Conservation (phyloP, 2,797 vertebrate genomes). For the Labroides dimidiatus region DNA sequence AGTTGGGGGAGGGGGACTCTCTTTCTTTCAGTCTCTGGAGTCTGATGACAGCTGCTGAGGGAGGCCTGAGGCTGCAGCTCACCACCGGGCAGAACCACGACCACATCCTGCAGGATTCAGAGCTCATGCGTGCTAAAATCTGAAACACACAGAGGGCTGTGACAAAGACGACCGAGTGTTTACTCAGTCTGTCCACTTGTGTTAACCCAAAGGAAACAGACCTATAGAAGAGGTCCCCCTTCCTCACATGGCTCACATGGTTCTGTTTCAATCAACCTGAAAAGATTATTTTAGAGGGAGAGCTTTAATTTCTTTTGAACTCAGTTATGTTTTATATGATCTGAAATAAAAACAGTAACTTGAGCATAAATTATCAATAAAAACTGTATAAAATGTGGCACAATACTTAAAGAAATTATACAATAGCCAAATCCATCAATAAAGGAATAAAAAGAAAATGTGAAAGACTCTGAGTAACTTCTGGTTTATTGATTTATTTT, state of each 20-base stretch:
- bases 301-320: too few species aligned
- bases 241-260: too few species aligned
- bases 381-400: too few species aligned
- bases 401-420: too few species aligned
- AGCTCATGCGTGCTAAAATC: constrained; percentile 26
- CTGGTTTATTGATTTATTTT: too few species aligned
- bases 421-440: too few species aligned
- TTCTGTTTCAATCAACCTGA: background rate
- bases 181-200: constrained; percentile 71
- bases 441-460: too few species aligned
- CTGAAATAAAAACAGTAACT: too few species aligned
- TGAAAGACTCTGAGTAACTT: too few species aligned
- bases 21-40: constrained; percentile 65
- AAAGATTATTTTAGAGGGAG: background rate
- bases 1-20: constrained; percentile 75
- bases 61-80: constrained; percentile 69
- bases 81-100: constrained; percentile 41
- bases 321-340: too few species aligned
- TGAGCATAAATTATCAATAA: too few species aligned
- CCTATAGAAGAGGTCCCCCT: background rate
- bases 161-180: constrained; percentile 64
- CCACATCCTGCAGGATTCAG: constrained; percentile 64
- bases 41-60: constrained; percentile 76
- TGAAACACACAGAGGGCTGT: constrained; percentile 42
- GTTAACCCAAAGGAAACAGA: constrained; percentile 44